Evolutionary conservation across 2,797 vertebrate genomes (phyloP), one percentile per base, ranked within the genome.

Genomic region (Lerista edwardsae): DNA sequence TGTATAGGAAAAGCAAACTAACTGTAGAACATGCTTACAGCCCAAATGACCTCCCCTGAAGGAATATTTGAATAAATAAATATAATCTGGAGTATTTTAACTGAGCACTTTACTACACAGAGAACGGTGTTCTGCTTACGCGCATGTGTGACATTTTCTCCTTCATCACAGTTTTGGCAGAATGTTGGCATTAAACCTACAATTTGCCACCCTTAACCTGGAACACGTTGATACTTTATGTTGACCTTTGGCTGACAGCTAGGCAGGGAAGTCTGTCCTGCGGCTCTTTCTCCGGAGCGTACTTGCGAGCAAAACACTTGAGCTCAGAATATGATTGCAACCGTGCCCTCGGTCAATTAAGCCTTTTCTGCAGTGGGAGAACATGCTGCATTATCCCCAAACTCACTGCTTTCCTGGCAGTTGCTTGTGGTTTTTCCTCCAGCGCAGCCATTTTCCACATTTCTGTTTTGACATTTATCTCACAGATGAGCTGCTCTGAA

Each of bases 71-170:
- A 31, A 65, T 65, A 34, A 36, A 61, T 12, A 76, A 76, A 76
- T n/a, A n/a, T n/a, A n/a, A 23, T 23, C 5, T 61, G 14, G 31
- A 59, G 36, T 36, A 31, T 15, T 17, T 14, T 19, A 55, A 17
- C 51, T 55, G 51, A 11, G 51, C 10, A 10, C 51, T 14, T 61
- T 61, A 14, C 1, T n/a, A 25, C 34, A 44, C 36, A 36, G 51
- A 61, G 21, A 51, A 51, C 47, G 7, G 10, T 73, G 5, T 57
- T 19, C 65, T 29, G 68, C 84, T 80, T 55, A 82, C 86, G 79
- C 62, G 84, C 88, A 84, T 72, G 87, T 74, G 79, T 86, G 88
- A 77, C 1, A 6, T 84, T 68, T 88, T 88, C 86, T 84, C 57
- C 80, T 47, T 44, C 17, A 17, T 84, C 87, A 72, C n/a, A 82